Conservation (phyloP, 1,140 invertebrate species). For the Bombus soroeensis region DNA sequence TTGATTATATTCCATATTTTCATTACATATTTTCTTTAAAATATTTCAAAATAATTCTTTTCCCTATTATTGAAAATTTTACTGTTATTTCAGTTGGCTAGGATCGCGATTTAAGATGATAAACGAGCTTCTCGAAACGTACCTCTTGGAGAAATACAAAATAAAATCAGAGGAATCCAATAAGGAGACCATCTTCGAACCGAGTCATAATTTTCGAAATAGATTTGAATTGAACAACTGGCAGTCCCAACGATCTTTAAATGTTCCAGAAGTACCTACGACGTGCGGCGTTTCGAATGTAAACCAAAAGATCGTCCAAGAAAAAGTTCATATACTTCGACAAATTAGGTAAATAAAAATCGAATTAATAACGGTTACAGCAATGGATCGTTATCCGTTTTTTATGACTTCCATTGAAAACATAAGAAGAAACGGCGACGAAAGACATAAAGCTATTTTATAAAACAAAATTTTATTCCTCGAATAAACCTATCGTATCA, state of each 20-base stretch:
- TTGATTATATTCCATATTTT: too few relatives aligned
- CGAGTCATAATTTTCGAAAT: background rate
- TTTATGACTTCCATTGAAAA: too few relatives aligned
- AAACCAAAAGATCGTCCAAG: background rate
- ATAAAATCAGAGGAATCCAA: background rate
- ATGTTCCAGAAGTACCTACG: fast-evolving
- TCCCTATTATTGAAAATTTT: too few relatives aligned
- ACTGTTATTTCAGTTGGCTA: constrained; percentile 5
- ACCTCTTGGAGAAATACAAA: background rate
- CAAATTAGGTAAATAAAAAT: constrained; percentile 24
- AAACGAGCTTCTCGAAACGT: constrained; percentile 28
- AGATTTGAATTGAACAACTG: background rate
- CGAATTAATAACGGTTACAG: background rate
- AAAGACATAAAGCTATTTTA: too few relatives aligned
- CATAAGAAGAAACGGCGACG: too few relatives aligned
- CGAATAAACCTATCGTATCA: too few relatives aligned
- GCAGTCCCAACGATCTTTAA: fast-evolving
- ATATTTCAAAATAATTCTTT: too few relatives aligned
- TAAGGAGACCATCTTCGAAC: background rate
- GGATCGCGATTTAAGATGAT: constrained; percentile 19
- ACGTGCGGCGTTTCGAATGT: fast-evolving
- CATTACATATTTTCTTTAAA: too few relatives aligned
- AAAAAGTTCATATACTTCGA: background rate
- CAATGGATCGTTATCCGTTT: too few relatives aligned
- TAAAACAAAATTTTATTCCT: too few relatives aligned